Conservation (phyloP, 35 echinoderm and acorn worm genomes). For the Apostichopus japonicus region DNA sequence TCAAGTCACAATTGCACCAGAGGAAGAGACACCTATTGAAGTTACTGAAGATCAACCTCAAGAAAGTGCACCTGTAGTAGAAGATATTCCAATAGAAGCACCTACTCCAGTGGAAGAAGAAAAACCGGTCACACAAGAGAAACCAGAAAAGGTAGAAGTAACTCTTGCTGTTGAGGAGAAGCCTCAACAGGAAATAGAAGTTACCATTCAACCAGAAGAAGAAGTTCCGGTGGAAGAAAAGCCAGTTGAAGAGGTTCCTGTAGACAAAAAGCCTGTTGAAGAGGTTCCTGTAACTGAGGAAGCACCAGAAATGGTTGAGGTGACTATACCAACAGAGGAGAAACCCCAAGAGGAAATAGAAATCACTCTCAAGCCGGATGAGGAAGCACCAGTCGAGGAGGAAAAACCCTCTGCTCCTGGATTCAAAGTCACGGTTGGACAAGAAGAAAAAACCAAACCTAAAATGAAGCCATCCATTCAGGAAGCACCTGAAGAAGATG, state of each 20-base stretch:
- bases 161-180: constrained; percentile 19
- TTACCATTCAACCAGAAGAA: constrained; percentile 36
- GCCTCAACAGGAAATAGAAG: neutral
- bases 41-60: constrained; percentile 22
- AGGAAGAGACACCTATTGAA: constrained; percentile 43
- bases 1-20: constrained; percentile 23
- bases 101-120: constrained; percentile 38
- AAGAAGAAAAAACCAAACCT: no score
- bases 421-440: no score
- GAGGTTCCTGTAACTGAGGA: constrained; percentile 9
- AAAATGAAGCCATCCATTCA: no score
- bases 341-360: neutral
- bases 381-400: neutral
- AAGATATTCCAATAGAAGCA: constrained; percentile 22
- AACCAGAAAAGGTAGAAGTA: constrained; percentile 40
- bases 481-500: no score
- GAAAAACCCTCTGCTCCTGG: neutral
- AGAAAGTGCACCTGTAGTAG: constrained; percentile 23
- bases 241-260: constrained; percentile 18
- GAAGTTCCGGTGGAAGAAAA: constrained; percentile 11
- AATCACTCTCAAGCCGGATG: constrained; percentile 6
- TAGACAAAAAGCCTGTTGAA: constrained; percentile 17
- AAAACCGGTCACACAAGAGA: constrained; percentile 36
- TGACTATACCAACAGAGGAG: neutral
- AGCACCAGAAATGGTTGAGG: constrained; percentile 32